Base-by-base conservation (phyloP, 2,113 vertebrate species). In the Cariama cristata region DNA sequence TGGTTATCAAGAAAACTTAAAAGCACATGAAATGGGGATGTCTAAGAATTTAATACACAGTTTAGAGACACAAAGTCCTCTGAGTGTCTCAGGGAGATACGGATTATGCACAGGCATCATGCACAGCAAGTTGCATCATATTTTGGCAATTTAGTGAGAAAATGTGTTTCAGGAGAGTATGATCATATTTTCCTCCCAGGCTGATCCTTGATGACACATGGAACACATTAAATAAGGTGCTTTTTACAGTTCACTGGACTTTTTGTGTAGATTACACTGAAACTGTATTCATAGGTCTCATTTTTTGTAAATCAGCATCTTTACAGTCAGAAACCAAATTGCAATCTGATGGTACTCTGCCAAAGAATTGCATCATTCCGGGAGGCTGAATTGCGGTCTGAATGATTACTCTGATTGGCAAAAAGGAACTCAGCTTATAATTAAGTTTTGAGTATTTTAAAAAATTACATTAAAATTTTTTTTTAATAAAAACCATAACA, bases 101-200 rank as follows among this genome's bases (percentile, higher is more conserved):
- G 9, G 30, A 66, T 33, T 15, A 13, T 35, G 14, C 24, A 26
- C 32, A 67, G 38, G 24, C 15, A 53, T n/a, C 2, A 1, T 21
- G 42, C 18, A 11, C 0, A 0, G 18, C 8, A 33, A 72, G 19
- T 32, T 33, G 18, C 11, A 30, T 35, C 1, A 0, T 40, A 32
- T 67, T 79, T 86, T 63, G n/a, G n/a, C 19, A 89, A 47, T 82
- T 91, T 21, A 69, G 38, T 23, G 18, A 38, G 59, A 87, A 80
- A 83, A 83, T 28, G 11, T 1, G 0, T 63, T 86, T 91, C 49
- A 55, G 44, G 49, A 63, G 44, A 33, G 11, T 47, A 6, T 30
- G 42, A 55, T 49, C 9, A 2, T 30, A 12, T 73, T 89, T 86
- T 63, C 32, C 49, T 93, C 22, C 8, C 7, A 69, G 40, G 12